phyloP scores from a whole-genome alignment of 2,113 vertebrate species.

The Notothenia rossii region DNA sequence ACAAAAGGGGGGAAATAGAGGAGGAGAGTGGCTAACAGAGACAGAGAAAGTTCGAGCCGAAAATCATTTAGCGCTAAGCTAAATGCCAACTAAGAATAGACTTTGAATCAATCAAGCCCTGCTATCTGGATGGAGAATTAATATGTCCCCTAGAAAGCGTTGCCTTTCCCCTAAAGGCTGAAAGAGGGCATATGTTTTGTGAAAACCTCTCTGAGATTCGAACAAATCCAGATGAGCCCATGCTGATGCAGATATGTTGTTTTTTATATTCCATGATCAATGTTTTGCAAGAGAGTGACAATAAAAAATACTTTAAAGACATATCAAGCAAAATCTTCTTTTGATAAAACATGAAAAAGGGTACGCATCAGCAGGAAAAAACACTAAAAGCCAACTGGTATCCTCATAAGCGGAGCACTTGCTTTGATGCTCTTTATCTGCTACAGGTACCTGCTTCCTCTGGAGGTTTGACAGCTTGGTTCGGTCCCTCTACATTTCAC shows the following conservation, averaged over 20 bases:
- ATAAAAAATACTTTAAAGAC: slow-evolving; percentile 20
- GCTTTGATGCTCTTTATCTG: slow-evolving; percentile 35
- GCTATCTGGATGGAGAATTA: slow-evolving; percentile 76
- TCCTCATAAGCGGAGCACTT: slow-evolving; percentile 13
- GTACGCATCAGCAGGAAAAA: slow-evolving; percentile 11
- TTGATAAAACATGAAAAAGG: neutral
- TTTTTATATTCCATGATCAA: neutral
- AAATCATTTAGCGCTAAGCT: slow-evolving; percentile 83
- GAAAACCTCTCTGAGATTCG: neutral
- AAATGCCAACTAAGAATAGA: slow-evolving; percentile 87
- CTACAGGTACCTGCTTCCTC: slow-evolving; percentile 44
- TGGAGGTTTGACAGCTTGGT: slow-evolving; percentile 40
- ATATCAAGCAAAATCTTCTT: neutral
- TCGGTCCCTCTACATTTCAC: slow-evolving; percentile 30
- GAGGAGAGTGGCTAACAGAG: slow-evolving; percentile 35
- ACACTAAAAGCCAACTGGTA: slow-evolving; percentile 20
- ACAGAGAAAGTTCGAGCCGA: slow-evolving; percentile 73
- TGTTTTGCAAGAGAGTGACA: slow-evolving; percentile 8
- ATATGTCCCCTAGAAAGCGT: slow-evolving; percentile 73
- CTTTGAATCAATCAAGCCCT: slow-evolving; percentile 82
- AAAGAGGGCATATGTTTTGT: slow-evolving; percentile 42
- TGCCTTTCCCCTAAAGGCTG: slow-evolving; percentile 42
- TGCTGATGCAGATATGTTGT: neutral
- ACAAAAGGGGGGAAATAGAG: slow-evolving; percentile 29
- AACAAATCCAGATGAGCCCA: neutral